phyloP scores from a whole-genome alignment of 2,113 vertebrate species.

The Leuciscus idus region DNA sequence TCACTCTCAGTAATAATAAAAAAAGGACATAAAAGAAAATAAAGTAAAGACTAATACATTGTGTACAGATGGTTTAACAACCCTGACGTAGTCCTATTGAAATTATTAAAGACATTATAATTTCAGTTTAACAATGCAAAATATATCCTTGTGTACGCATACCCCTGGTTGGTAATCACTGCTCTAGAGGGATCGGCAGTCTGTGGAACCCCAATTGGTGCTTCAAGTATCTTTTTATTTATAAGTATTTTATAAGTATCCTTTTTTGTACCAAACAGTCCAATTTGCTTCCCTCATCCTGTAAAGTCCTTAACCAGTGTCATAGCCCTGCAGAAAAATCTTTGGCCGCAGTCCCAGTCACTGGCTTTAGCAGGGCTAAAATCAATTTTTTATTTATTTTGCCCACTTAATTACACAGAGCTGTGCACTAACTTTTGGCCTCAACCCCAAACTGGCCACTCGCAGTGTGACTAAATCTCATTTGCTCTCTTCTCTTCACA shows the following conservation, averaged over 20 bases:
- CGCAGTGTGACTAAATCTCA: neutral
- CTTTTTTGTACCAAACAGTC: neutral
- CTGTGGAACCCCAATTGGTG: neutral
- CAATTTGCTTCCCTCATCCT: conserved; percentile 4
- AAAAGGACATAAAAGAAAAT: neutral
- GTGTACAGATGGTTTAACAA: neutral
- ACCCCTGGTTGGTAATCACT: neutral
- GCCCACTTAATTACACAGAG: conserved; percentile 41
- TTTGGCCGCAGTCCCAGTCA: conserved; percentile 10
- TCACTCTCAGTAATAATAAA: neutral
- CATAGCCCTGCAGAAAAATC: conserved; percentile 8
- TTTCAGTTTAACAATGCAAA: neutral
- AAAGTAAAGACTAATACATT: neutral
- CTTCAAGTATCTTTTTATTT: neutral
- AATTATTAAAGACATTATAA: neutral
- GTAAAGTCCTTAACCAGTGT: neutral
- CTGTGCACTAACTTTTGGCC: conserved; percentile 36
- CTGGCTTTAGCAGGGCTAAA: conserved; percentile 24
- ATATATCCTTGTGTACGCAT: neutral
- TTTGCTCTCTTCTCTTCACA: neutral
- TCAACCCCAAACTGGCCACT: conserved; percentile 10
- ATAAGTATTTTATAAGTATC: too few relatives aligned
- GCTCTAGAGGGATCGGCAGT: neutral
- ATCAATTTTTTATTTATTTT: conserved; percentile 46
- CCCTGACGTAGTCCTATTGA: neutral